A percentile compares a stretch with the other conserved stretches of the same genome.
phyloP scores from a whole-genome alignment of 2,797 vertebrate genomes.

The Microchirus variegatus region DNA sequence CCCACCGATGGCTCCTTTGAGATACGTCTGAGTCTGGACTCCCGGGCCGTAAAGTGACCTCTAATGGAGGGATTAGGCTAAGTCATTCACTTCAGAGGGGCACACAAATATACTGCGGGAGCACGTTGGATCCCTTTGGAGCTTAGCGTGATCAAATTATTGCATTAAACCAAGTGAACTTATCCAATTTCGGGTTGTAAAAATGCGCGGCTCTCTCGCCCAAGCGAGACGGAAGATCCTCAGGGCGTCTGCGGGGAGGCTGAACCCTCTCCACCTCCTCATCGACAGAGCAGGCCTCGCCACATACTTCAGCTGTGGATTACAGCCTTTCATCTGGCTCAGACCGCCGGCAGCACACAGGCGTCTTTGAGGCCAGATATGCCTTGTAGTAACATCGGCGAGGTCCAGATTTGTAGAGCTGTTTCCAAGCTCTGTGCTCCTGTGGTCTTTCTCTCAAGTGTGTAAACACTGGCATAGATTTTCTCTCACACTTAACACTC shows the following conservation, averaged over 20 bases:
- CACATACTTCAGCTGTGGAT: slow-evolving; percentile 65
- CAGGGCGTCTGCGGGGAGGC: slow-evolving; percentile 46
- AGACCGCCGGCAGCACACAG: slow-evolving; percentile 58
- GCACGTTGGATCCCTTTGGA: slow-evolving; percentile 62
- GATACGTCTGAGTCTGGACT: slow-evolving; percentile 53
- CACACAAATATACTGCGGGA: slow-evolving; percentile 56
- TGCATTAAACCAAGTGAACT: slow-evolving; percentile 69
- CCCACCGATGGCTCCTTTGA: slow-evolving; percentile 40
- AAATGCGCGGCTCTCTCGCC: slow-evolving; percentile 52
- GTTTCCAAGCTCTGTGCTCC: slow-evolving; percentile 42
- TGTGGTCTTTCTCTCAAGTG: slow-evolving; percentile 30
- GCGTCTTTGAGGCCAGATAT: slow-evolving; percentile 62
- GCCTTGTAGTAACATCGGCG: slow-evolving; percentile 60
- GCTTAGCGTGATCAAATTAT: slow-evolving; percentile 77
- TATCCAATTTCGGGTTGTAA: slow-evolving; percentile 77
- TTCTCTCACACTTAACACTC: slow-evolving; percentile 1
- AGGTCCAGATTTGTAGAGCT: slow-evolving; percentile 46
- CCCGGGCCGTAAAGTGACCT: slow-evolving; percentile 58
- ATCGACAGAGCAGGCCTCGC: slow-evolving; percentile 48
- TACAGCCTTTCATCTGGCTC: slow-evolving; percentile 69
- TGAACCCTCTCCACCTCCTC: slow-evolving; percentile 52
- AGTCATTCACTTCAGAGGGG: slow-evolving; percentile 64
- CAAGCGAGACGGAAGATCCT: slow-evolving; percentile 49
- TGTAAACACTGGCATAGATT: too few species aligned
- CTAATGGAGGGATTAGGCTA: slow-evolving; percentile 66